Evolutionary conservation across 1,140 invertebrate species (phyloP).

Genomic region (Temnothorax longispinosus): DNA sequence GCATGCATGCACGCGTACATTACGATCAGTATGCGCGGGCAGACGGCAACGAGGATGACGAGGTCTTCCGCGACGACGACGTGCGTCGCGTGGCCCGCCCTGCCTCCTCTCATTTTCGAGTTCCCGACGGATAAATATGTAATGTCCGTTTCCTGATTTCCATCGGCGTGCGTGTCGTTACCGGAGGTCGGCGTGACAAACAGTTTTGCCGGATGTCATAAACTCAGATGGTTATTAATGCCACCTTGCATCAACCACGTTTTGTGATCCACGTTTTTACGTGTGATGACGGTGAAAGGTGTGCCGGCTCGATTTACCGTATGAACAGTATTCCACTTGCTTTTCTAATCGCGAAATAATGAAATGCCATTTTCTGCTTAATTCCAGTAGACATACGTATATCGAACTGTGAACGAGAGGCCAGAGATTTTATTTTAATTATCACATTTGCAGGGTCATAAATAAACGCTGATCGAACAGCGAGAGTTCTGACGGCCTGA

Average conservation of each 20-base stretch:
- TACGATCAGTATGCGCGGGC: constrained; percentile 64
- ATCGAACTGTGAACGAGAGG: neutral
- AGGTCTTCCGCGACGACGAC: constrained; percentile 49
- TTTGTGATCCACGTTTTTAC: neutral
- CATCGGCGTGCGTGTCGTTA: constrained; percentile 45
- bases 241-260: neutral
- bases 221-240: constrained; percentile 57
- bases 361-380: neutral
- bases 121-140: constrained; percentile 57
- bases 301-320: neutral
- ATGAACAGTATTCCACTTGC: neutral
- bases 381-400: too few relatives aligned
- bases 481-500: neutral
- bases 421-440: neutral
- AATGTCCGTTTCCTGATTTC: constrained; percentile 48
- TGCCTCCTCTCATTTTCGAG: constrained; percentile 39
- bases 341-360: neutral
- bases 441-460: neutral
- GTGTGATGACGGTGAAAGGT: neutral
- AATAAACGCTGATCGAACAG: neutral
- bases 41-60: constrained; percentile 54
- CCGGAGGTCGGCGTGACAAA: constrained; percentile 65
- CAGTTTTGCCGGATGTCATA: constrained; percentile 58
- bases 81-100: constrained; percentile 55
- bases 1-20: constrained; percentile 53